A percentile compares a stretch with the other conserved stretches of the same genome.
Conservation (phyloP, 2,797 vertebrate genomes). For the Halcyon leucocephala region DNA sequence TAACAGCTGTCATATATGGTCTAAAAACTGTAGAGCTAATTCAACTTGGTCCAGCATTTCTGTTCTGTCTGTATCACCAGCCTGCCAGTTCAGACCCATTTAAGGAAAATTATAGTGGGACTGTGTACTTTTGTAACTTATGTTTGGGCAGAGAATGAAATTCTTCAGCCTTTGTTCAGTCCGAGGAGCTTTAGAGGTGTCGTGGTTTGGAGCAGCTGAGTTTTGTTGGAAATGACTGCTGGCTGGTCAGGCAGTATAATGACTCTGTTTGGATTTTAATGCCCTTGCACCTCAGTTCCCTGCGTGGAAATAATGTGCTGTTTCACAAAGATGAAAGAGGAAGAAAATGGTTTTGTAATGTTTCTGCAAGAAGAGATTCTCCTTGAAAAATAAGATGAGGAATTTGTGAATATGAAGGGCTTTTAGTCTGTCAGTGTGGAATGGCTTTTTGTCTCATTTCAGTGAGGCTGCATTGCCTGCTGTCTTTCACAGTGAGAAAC, state of each 20-base stretch:
- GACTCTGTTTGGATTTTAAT: conserved; percentile 32
- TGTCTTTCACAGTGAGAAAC: not conserved
- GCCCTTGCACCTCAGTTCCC: not conserved
- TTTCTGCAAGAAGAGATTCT: conserved; percentile 16
- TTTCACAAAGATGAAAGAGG: conserved; percentile 27
- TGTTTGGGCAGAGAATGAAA: not conserved
- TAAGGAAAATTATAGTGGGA: not conserved
- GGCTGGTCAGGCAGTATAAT: not conserved
- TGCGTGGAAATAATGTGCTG: conserved; percentile 4
- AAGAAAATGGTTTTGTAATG: conserved; percentile 24
- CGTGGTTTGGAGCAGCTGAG: not conserved
- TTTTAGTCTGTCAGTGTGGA: not conserved
- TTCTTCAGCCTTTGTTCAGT: not conserved
- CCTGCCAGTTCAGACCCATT: not conserved
- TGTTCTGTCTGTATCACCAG: not conserved
- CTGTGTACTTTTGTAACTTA: not conserved
- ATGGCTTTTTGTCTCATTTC: not conserved
- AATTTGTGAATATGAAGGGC: not conserved
- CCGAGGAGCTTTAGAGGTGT: not conserved
- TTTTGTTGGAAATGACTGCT: not conserved
- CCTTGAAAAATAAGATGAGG: not conserved
- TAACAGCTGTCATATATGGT: not conserved
- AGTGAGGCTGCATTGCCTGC: not conserved
- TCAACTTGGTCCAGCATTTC: not conserved
- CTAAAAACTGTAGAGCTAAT: not conserved